Conservation (phyloP, 2,888 invertebrate genomes). For the Lycocerus yunnanus region DNA sequence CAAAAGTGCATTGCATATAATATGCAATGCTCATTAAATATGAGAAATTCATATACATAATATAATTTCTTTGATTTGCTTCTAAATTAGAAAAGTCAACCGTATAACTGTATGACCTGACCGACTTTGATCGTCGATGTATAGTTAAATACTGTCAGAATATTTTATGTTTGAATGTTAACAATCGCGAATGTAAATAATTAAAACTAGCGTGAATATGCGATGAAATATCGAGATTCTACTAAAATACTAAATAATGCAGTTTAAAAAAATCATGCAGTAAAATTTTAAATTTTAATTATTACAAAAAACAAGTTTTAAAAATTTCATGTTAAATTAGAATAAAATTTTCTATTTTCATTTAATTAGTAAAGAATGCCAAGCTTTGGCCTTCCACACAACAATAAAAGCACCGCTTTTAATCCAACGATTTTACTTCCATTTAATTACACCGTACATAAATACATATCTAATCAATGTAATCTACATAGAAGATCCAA, state of each 20-base stretch:
- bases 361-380: neutral
- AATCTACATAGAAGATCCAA: neutral
- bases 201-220: neutral
- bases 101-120: neutral
- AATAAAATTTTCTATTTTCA: neutral
- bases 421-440: neutral
- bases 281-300: neutral
- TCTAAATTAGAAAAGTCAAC: neutral
- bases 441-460: neutral
- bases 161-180: neutral
- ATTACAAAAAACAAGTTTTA: neutral
- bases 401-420: neutral
- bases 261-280: neutral
- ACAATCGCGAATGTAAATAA: neutral
- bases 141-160: neutral
- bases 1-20: neutral
- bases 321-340: neutral
- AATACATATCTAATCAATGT: neutral
- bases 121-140: neutral
- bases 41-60: neutral
- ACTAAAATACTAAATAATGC: neutral
- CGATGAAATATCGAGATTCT: neutral
- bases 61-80: neutral
- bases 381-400: neutral
- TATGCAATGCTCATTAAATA: neutral